Conservation (phyloP, 2,797 vertebrate genomes). For the Botia kubotai region DNA sequence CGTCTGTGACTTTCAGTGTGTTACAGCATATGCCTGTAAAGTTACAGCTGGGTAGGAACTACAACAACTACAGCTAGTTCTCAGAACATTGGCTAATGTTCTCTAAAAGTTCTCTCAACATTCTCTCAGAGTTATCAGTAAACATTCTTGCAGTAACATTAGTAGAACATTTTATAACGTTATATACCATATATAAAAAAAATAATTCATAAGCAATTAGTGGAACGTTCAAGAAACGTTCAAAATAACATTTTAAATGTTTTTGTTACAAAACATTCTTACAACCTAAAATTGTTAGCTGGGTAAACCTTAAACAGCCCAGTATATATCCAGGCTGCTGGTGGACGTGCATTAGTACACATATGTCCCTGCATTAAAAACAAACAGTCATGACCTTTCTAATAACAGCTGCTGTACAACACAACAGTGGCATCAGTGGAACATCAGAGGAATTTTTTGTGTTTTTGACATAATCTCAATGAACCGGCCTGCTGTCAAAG, state of each 20-base stretch:
- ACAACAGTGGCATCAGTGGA: neutral
- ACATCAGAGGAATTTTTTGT: neutral
- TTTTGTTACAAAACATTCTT: too few species aligned
- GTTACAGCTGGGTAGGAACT: neutral
- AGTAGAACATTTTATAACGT: too few species aligned
- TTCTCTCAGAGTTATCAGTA: too few species aligned
- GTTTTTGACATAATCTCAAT: neutral
- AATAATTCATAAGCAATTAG: too few species aligned
- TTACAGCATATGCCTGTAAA: neutral
- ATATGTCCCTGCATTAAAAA: neutral
- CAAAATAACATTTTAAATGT: too few species aligned
- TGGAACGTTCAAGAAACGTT: too few species aligned
- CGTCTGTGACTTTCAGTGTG: neutral
- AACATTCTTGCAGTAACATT: too few species aligned
- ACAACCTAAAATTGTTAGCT: too few species aligned
- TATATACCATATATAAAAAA: too few species aligned
- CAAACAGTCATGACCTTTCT: constrained; percentile 3
- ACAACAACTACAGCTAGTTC: neutral
- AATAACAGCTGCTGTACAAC: neutral
- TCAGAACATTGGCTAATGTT: too few species aligned
- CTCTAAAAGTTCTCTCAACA: too few species aligned
- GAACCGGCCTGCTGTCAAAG: neutral
- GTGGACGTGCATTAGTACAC: neutral
- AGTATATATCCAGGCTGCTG: too few species aligned
- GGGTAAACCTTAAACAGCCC: neutral